phyloP scores from a whole-genome alignment of 2,797 vertebrate species.

The Clarias pachynema region DNA sequence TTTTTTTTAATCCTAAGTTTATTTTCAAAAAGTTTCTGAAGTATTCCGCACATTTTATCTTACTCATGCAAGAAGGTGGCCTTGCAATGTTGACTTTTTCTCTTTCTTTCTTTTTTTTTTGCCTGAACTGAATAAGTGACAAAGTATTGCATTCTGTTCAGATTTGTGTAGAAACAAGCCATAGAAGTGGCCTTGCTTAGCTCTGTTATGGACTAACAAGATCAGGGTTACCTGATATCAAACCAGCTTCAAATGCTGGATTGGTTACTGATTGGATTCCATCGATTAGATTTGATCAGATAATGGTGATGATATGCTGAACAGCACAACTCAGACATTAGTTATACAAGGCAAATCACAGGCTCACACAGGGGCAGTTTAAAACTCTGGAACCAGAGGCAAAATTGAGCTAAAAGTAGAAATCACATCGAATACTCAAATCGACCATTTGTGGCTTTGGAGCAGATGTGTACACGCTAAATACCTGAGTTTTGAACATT shows the following conservation, averaged over 20 bases:
- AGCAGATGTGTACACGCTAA: too few species aligned
- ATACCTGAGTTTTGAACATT: too few species aligned
- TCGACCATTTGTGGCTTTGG: too few species aligned
- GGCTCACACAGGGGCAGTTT: background rate
- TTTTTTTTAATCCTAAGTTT: background rate
- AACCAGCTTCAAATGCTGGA: background rate
- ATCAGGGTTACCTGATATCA: background rate
- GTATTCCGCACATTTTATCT: too few species aligned
- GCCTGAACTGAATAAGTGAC: background rate
- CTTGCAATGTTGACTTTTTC: too few species aligned
- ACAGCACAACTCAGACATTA: background rate
- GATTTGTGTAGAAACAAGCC: background rate
- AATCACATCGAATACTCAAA: too few species aligned
- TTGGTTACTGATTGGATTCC: background rate
- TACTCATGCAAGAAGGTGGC: too few species aligned
- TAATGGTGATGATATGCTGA: background rate
- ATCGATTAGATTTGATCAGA: background rate
- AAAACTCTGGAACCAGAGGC: too few species aligned
- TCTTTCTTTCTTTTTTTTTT: background rate
- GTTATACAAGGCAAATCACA: background rate
- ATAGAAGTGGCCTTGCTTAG: background rate
- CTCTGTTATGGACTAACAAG: background rate
- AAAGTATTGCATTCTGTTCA: background rate
- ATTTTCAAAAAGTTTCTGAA: background rate
- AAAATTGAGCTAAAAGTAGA: too few species aligned